Percentiles rank a stretch among this genome's conserved stretches.
Evolutionary conservation across 2,113 vertebrate genomes (phyloP).

Genomic region (Balaeniceps rex): DNA sequence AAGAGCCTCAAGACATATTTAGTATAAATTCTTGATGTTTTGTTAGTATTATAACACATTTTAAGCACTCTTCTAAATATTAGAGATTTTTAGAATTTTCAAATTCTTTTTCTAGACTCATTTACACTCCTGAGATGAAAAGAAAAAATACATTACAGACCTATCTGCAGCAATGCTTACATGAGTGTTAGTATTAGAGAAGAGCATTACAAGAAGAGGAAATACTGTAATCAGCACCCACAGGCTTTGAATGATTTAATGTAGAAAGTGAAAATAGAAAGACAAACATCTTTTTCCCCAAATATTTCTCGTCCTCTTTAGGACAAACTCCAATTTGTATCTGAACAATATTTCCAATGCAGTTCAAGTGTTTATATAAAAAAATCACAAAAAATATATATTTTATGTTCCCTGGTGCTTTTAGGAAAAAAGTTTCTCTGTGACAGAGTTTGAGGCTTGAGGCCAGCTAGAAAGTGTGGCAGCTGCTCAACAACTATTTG

Average conservation of each 20-base stretch:
- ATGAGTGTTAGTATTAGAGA: background rate
- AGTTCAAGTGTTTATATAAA: background rate
- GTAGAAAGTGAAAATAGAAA: background rate
- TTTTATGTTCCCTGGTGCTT: background rate
- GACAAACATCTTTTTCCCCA: background rate
- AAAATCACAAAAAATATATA: background rate
- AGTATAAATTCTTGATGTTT: background rate
- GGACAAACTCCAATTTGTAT: background rate
- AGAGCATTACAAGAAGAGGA: constrained; percentile 36
- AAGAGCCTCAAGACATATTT: background rate
- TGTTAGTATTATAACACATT: background rate
- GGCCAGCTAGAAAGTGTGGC: background rate
- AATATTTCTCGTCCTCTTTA: background rate
- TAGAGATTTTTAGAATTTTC: background rate
- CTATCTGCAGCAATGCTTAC: background rate
- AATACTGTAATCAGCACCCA: background rate
- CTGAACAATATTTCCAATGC: background rate
- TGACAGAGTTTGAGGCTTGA: background rate
- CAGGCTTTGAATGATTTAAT: background rate
- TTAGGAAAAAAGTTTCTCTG: background rate
- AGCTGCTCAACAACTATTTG: background rate
- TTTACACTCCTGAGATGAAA: background rate
- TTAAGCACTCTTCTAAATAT: background rate
- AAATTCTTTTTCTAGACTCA: background rate
- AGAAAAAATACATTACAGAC: background rate